Percentiles rank a stretch among this genome's conserved stretches.
Conservation (phyloP, 2,113 vertebrate genomes). For the Mormoops blainvillei region DNA sequence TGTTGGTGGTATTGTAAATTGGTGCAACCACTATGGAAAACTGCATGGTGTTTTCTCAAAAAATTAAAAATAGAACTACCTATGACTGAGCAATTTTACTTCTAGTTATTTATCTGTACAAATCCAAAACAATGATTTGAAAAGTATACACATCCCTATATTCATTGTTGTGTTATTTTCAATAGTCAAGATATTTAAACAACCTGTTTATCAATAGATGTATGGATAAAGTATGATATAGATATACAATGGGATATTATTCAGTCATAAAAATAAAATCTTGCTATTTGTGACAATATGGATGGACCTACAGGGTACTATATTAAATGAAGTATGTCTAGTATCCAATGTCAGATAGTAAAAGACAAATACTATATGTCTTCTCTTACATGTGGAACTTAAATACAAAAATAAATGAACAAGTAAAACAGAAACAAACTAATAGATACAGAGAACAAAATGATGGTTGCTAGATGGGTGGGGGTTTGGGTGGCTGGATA, state of each 20-base stretch:
- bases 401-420: not conserved
- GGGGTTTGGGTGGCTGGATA: too few relatives aligned
- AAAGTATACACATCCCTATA: not conserved
- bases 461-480: too few relatives aligned
- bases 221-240: not conserved
- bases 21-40: not conserved
- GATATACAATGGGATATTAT: too few relatives aligned
- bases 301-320: too few relatives aligned
- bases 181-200: not conserved
- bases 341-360: not conserved
- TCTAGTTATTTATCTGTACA: not conserved
- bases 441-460: not conserved
- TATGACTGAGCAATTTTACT: not conserved
- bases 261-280: too few relatives aligned
- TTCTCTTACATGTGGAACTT: not conserved
- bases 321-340: not conserved
- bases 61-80: not conserved
- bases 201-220: not conserved
- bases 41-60: not conserved
- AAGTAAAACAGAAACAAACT: not conserved
- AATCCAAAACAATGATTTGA: not conserved
- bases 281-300: too few relatives aligned
- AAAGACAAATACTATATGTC: not conserved
- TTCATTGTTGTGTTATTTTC: not conserved
- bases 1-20: not conserved